Base-by-base conservation (phyloP, 2,888 invertebrate species). In the Megaustenia siamemsis region DNA sequence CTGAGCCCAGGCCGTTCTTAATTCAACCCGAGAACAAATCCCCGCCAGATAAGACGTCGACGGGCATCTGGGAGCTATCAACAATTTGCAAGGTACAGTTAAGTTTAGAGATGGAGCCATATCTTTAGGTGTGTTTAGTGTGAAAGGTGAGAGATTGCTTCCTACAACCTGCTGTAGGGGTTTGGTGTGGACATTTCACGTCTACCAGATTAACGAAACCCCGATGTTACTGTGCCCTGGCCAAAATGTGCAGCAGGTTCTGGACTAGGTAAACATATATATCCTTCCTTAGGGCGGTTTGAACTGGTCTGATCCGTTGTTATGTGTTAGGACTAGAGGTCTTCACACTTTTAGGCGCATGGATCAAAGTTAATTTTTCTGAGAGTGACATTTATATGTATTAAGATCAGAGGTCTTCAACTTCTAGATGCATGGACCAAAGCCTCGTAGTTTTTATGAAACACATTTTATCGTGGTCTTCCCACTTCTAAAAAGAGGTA, bases 161-260 rank as follows among this genome's bases (percentile, higher is more conserved):
- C 21, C 40, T n/a, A 45, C 43, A n/a, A 2, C n/a, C 71, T 43
- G 40, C 40, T 66, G 32, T 15, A 1, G 21, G 35, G 38, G 66
- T 10, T 66, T 15, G 68, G 68, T 69, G 45, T 71, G 43, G 71
- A n/a, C 43, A n/a, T n/a, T 2, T 43, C 24, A 43, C 3, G 28
- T 45, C 71, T 71, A 45, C 71, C 71, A 71, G n/a, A 71, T 43
- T 71, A 4, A 8, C n/a, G 43, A 71, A 43, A n/a, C 12, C 45
- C 0, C 10, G 8, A 71, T 43, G 10, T 15, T 10, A 10, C 40
- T n/a, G 24, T 10, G 6, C 40, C 12, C 43, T 43, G 1, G n/a
- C 0, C 71, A 43, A 28, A 24, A n/a, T n/a, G n/a, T n/a, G n/a
- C n/a, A n/a, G n/a, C n/a, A n/a, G n/a, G n/a, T n/a, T n/a, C n/a